These are phyloP conservation scores for Pseudomugil gertrudae DNA, from an alignment of 2,797 vertebrate genomes.

Conservation along the genomic window DNA sequence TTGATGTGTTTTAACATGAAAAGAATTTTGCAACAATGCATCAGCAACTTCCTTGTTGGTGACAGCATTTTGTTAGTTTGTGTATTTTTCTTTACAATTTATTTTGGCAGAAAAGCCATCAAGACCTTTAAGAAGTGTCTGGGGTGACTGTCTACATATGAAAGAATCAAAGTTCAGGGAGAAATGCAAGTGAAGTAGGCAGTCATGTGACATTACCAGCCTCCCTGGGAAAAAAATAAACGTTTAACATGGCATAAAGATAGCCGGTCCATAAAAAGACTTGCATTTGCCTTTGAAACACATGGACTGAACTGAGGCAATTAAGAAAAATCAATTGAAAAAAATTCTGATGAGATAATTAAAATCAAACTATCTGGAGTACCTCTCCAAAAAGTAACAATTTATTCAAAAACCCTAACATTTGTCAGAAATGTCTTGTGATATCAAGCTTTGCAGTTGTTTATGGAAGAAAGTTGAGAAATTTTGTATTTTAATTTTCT, in stretches of 20 bases:
- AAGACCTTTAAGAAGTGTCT: constrained; percentile 24
- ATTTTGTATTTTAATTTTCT: neutral
- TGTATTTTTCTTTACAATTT: constrained; percentile 10
- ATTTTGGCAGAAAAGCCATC: constrained; percentile 3
- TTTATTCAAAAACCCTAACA: constrained; percentile 10
- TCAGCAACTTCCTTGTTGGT: no score
- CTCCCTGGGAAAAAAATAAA: constrained; percentile 62
- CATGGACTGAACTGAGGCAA: constrained; percentile 21
- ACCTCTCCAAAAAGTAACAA: constrained; percentile 26
- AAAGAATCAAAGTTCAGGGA: constrained; percentile 19
- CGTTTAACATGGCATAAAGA: constrained; percentile 57
- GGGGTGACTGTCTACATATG: neutral
- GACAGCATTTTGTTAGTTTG: no score
- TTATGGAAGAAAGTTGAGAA: neutral
- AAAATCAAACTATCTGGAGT: constrained; percentile 27
- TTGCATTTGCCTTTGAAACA: constrained; percentile 49
- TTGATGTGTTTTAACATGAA: constrained; percentile 57
- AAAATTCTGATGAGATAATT: constrained; percentile 51
- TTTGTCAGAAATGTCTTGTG: neutral
- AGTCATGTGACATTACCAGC: constrained; percentile 74
- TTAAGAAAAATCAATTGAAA: constrained; percentile 32
- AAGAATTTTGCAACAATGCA: constrained; percentile 45
- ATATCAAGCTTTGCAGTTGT: neutral
- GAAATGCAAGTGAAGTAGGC: constrained; percentile 51
- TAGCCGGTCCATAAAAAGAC: constrained; percentile 24